Percentiles rank a stretch among this genome's conserved stretches.
phyloP scores from a whole-genome alignment of 2,113 vertebrate species.

The Psephotus haematonotus region DNA sequence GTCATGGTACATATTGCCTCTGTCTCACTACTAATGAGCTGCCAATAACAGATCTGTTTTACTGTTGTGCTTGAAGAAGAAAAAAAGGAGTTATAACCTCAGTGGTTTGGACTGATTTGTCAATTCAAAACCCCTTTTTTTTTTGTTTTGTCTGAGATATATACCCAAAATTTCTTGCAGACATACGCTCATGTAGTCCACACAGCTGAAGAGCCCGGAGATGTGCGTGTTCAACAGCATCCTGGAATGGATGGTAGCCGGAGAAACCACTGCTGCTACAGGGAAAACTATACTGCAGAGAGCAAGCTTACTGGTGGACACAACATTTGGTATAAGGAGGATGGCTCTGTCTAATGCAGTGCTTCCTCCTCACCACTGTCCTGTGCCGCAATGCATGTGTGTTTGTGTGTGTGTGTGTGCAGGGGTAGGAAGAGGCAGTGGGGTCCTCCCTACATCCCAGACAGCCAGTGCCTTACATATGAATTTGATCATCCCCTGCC shows the following conservation, averaged over 20 bases:
- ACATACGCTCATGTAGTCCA: neutral
- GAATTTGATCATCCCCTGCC: neutral
- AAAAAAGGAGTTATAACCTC: constrained; percentile 72
- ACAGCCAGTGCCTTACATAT: neutral
- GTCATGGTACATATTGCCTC: constrained; percentile 72
- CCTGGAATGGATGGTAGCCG: neutral
- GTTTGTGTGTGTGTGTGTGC: accelerated
- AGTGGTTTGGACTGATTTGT: constrained; percentile 77
- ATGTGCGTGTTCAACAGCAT: accelerated
- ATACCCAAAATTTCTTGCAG: constrained; percentile 67
- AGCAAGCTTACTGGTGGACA: neutral
- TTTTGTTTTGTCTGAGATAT: constrained; percentile 29
- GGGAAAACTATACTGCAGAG: neutral
- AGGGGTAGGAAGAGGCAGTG: neutral
- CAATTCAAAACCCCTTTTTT: constrained; percentile 64
- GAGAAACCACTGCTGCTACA: neutral
- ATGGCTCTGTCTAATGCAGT: neutral
- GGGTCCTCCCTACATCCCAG: neutral
- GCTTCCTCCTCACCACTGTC: neutral
- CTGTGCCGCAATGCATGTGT: neutral
- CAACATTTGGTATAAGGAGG: accelerated
- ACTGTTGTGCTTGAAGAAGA: constrained; percentile 69
- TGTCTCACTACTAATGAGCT: constrained; percentile 75
- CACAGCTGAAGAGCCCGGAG: neutral
- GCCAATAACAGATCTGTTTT: constrained; percentile 79